A percentile compares a stretch with the other conserved stretches of the same genome.
These are phyloP conservation scores for Monodelphis domestica DNA, from an alignment of 2,797 vertebrate species.

Conservation along the genomic window DNA sequence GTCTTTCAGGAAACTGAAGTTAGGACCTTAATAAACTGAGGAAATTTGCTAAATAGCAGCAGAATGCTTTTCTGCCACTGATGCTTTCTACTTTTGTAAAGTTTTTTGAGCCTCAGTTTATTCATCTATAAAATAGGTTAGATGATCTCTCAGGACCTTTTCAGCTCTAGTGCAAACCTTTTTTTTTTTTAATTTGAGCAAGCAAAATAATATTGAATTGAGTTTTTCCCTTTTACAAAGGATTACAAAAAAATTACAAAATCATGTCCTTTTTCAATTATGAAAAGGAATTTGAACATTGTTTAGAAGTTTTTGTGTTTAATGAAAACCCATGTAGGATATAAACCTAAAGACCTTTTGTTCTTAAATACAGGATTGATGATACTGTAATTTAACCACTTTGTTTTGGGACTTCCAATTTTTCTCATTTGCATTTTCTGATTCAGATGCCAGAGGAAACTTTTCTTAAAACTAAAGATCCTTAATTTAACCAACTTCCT, in stretches of 20 bases:
- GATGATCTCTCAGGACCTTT: no score
- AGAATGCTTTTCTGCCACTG: no score
- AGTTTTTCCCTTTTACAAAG: not conserved
- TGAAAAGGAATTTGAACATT: no score
- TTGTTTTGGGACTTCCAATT: slow-evolving; percentile 16
- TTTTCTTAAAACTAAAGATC: slow-evolving; percentile 23
- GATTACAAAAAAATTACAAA: no score
- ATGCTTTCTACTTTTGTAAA: no score
- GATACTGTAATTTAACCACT: not conserved
- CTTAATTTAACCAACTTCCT: slow-evolving; percentile 1
- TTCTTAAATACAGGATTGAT: slow-evolving; percentile 9
- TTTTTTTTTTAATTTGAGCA: slow-evolving; percentile 40
- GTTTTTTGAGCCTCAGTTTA: no score
- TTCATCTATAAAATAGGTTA: no score
- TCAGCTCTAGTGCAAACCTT: no score
- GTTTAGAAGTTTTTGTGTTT: not conserved
- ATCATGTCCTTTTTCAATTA: no score
- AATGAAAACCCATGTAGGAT: slow-evolving; percentile 23
- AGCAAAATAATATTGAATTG: slow-evolving; percentile 44
- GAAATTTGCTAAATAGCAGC: not conserved
- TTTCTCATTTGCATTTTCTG: slow-evolving; percentile 38
- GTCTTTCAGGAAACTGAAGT: slow-evolving; percentile 16
- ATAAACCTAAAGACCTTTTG: slow-evolving; percentile 17
- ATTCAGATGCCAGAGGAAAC: slow-evolving; percentile 12
- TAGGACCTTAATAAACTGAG: not conserved